phyloP scores from a whole-genome alignment of 2,797 vertebrate genomes.

The Pagetopsis macropterus region DNA sequence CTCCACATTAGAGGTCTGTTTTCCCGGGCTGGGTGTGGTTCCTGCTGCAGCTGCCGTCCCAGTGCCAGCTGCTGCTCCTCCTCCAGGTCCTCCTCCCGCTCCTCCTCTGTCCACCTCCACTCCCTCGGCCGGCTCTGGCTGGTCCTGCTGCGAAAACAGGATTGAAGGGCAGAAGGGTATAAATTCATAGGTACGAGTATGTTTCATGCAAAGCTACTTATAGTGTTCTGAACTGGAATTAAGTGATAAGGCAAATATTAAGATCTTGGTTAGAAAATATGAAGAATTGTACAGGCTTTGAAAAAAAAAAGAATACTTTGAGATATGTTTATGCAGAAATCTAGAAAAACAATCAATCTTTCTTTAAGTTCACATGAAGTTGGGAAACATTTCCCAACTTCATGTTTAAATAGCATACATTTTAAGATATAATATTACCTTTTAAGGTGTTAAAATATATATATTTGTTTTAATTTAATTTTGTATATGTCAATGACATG shows the following conservation, averaged over 20 bases:
- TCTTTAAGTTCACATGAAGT: not conserved
- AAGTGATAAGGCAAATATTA: not conserved
- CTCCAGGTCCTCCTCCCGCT: constrained; percentile 46
- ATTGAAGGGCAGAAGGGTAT: not conserved
- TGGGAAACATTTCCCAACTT: not conserved
- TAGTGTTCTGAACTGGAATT: not conserved
- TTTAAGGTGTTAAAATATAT: not conserved
- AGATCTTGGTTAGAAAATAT: not conserved
- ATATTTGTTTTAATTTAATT: not conserved
- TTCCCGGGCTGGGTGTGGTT: constrained; percentile 86
- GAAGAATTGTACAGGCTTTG: not conserved
- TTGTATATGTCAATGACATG: not conserved
- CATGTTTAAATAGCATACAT: not conserved
- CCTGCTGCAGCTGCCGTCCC: constrained; percentile 59
- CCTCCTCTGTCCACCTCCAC: constrained; percentile 26
- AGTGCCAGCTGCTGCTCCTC: constrained; percentile 36
- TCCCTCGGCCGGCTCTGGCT: not conserved
- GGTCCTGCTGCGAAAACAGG: not conserved
- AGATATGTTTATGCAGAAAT: not conserved
- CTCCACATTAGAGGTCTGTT: constrained; percentile 87
- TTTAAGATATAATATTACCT: not conserved
- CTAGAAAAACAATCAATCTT: not conserved
- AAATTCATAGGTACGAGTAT: not conserved
- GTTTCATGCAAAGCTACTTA: not conserved
- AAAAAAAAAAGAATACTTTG: not conserved